Evolutionary conservation across 2,113 vertebrate genomes (phyloP), one percentile per base, ranked within the genome.

Genomic region (Heterocephalus glaber): DNA sequence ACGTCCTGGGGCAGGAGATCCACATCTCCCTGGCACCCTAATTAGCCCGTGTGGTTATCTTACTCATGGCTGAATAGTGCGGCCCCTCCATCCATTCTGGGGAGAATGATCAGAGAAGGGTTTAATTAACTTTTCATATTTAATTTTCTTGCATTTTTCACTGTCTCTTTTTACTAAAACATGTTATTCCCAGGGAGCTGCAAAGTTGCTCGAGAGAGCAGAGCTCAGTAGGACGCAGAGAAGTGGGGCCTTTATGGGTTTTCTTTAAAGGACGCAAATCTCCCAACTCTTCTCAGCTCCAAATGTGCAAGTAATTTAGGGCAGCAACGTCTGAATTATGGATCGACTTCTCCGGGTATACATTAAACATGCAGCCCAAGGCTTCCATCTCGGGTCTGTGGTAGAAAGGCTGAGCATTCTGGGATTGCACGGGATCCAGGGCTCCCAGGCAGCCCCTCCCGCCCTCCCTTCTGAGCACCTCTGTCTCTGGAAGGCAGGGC

Each of bases 91-190:
- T 93, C 86, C n/a, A 49, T 97, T 96, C 97, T 97, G 3, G 95
- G 76, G 96, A 98, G 98, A 98, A 96, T 14, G 96, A 98, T 97
- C 98, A 98, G 97, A 96, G 96, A 86, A 95, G 95, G 95, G 98
- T 96, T 98, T 98, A 98, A 98, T 98, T 98, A 98, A 98, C 98
- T 98, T 98, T 98, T 98, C 97, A 97, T 98, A 98, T 98, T 98
- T 98, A 98, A 98, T 98, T 98, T 98, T 97, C 97, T 98, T 98
- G 97, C 82, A 89, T 98, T 97, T 52, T 52, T 95, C 88, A 82
- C 52, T 28, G 76, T 96, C 95, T 89, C 90, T 96, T 98, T 95
- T 90, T 91, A 79, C 72, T 95, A 93, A 90, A 60, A 28, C 20
- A 76, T 49, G 80, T 89, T 44, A 0, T 79, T 97, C 92, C 93